Conservation (phyloP, 1,140 invertebrate species). For the Thalassaphorura encarpata region DNA sequence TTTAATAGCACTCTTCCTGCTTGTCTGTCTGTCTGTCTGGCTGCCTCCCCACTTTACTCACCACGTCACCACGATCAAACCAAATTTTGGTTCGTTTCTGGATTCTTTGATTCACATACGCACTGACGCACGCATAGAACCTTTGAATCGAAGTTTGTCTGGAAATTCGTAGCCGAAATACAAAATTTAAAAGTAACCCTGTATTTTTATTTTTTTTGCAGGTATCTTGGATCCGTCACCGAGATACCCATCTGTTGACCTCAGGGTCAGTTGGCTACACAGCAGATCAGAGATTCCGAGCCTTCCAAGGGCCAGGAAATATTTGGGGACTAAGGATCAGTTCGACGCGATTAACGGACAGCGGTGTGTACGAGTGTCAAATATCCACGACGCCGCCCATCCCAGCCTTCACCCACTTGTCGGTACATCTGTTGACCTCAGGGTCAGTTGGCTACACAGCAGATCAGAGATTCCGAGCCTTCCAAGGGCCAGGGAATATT, state of each 20-base stretch:
- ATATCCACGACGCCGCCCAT: conserved; percentile 39
- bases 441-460: conserved; percentile 27
- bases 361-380: conserved; percentile 39
- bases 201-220: background rate
- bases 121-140: too few relatives aligned
- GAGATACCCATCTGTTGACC: conserved; percentile 31
- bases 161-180: too few relatives aligned
- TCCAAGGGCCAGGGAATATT: conserved; percentile 21
- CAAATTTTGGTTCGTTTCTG: too few relatives aligned
- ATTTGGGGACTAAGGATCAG: conserved; percentile 41
- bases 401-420: conserved; percentile 36
- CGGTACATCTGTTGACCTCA: conserved; percentile 34
- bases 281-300: conserved; percentile 27
- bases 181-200: too few relatives aligned
- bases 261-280: conserved; percentile 28
- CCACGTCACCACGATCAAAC: too few relatives aligned
- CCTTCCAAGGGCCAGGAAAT: conserved; percentile 23
- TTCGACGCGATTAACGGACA: conserved; percentile 37
- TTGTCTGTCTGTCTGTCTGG: too few relatives aligned
- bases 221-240: conserved; percentile 28
- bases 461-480: conserved; percentile 29
- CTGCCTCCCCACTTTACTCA: too few relatives aligned
- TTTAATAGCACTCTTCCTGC: too few relatives aligned
- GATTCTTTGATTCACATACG: too few relatives aligned
- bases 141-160: too few relatives aligned